Evolutionary conservation across 2,113 vertebrate species (phyloP), one percentile per base, ranked within the genome.

Genomic region (Pheucticus melanocephalus): DNA sequence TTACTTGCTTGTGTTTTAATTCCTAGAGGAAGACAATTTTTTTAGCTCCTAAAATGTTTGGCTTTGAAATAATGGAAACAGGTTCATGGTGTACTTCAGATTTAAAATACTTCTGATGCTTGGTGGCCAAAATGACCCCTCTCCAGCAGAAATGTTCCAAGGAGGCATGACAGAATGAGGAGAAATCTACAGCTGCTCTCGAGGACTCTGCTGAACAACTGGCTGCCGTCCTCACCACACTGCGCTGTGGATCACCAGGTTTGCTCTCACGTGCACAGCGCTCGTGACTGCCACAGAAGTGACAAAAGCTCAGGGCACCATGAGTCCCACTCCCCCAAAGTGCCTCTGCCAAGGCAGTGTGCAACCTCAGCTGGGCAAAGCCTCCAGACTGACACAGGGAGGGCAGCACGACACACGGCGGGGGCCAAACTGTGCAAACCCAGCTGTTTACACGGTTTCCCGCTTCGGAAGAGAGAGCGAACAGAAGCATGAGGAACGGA

Each of bases 371-470:
- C n/a, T 31, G 66, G 82, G 48, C 60, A 21, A 80, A 69, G 80
- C 68, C 81, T n/a, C 10, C 1, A 27, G 79, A 39, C 35, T 68
- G 59, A 95, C 86, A 94, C 22, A 71, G 87, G 72, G 78, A 91
- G 47, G 56, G 83, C 92, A 84, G 93, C 94, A 97, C 91, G 53
- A 96, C 92, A 96, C 40, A 85, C 11, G 0, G 83, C 20, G 80
- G 90, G 80, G 83, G 44, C 25, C 71, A 91, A 97, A 97, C 76
- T 60, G 79, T 94, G 96, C 85, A 86, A 97, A 97, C 31, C 5
- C 8, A 70, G 95, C 94, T 39, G 64, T 97, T 97, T 95, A 86
- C 95, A 96, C 95, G 12, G 95, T 96, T 97, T 94, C 81, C 66
- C 8, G 69, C 93, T 93, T 92, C 86, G 92, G 72, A 90, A 87